phyloP scores from a whole-genome alignment of 1,140 invertebrate species.

The Frieseomelitta varia region DNA sequence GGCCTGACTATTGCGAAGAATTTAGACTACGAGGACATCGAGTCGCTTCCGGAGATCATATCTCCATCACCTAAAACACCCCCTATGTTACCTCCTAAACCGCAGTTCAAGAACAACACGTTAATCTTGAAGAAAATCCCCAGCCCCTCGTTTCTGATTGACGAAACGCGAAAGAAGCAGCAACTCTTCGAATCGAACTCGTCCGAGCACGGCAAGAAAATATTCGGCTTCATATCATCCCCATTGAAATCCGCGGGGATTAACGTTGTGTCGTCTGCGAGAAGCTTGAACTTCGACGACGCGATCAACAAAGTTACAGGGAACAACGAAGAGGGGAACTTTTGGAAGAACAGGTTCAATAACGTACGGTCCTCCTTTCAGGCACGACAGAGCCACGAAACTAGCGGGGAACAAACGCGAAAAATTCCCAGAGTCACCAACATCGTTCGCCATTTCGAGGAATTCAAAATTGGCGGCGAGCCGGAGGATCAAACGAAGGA shows the following conservation, averaged over 20 bases:
- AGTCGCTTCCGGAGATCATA: conserved; percentile 76
- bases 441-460: conserved; percentile 79
- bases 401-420: conserved; percentile 46
- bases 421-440: conserved; percentile 69
- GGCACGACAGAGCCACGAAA: conserved; percentile 51
- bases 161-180: conserved; percentile 84
- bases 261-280: conserved; percentile 43
- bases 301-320: conserved; percentile 32
- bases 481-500: conserved; percentile 60
- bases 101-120: conserved; percentile 85
- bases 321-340: conserved; percentile 59
- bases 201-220: conserved; percentile 53
- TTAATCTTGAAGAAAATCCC: conserved; percentile 82
- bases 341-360: conserved; percentile 72
- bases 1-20: conserved; percentile 83
- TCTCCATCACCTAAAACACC: conserved; percentile 83
- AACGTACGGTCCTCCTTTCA: conserved; percentile 69
- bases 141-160: conserved; percentile 85
- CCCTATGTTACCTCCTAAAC: conserved; percentile 87
- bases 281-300: conserved; percentile 73
- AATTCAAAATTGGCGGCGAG: conserved; percentile 79
- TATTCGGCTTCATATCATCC: conserved; percentile 55
- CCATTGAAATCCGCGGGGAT: conserved; percentile 48
- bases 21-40: conserved; percentile 83
- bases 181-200: conserved; percentile 49